phyloP scores from a whole-genome alignment of 2,113 vertebrate genomes.

The Copsychus sechellarum region DNA sequence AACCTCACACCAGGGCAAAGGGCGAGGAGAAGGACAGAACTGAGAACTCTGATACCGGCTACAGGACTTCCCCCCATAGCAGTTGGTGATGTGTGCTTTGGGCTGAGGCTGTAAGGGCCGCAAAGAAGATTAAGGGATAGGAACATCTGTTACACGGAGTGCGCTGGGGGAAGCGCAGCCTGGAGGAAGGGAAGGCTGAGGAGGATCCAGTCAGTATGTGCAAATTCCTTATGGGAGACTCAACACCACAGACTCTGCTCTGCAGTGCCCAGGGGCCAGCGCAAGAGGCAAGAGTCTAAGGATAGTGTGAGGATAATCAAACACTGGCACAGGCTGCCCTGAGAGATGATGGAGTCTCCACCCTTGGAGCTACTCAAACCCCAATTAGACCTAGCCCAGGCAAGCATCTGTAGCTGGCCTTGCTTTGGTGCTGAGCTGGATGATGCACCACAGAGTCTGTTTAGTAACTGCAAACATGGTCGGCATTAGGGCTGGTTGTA shows the following conservation, averaged over 20 bases:
- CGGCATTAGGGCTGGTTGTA: fast-evolving
- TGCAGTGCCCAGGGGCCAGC: not conserved
- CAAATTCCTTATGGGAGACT: not conserved
- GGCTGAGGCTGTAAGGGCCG: not conserved
- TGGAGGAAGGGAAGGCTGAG: not conserved
- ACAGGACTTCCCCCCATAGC: not conserved
- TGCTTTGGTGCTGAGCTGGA: not conserved
- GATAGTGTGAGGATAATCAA: not conserved
- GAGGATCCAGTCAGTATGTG: fast-evolving
- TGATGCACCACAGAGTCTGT: fast-evolving
- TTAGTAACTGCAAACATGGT: not conserved
- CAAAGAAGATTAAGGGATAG: conserved; percentile 28
- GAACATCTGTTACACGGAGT: fast-evolving
- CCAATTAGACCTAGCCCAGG: not conserved
- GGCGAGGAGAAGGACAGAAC: not conserved
- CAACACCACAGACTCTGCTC: not conserved
- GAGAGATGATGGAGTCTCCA: not conserved
- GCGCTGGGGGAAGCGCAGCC: not conserved
- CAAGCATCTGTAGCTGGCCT: not conserved
- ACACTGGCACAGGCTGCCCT: not conserved
- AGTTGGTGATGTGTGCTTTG: not conserved
- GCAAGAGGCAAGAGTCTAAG: not conserved
- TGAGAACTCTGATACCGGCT: fast-evolving
- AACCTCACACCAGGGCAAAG: fast-evolving
- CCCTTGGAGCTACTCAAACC: not conserved